Base-by-base conservation (phyloP, 2,113 vertebrate species). In the Hippocampus zosterae region DNA sequence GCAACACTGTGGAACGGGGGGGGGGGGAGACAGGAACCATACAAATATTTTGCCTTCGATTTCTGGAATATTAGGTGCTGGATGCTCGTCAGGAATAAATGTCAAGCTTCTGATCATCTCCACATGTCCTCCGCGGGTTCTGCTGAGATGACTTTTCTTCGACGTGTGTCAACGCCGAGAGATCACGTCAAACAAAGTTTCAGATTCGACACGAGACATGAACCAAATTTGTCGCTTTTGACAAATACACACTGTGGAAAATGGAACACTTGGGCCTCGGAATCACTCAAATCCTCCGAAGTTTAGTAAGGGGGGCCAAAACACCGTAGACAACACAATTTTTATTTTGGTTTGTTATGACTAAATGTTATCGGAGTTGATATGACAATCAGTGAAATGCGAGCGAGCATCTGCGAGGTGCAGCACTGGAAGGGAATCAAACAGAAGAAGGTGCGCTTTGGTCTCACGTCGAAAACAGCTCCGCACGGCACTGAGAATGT, bases 121-220 rank as follows among this genome's bases (percentile, higher is more conserved):
- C 63, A 65, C 63, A 46, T 65, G 63, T 65, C 63, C 13, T 46
- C 6, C 3, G 2, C 23, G 15, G 61, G 11, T 65, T 65, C 23
- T 65, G 63, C 63, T 65, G 63, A 65, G n/a, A 27, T 46, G 42
- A 65, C 63, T 16, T 46, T 65, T 65, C 42, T 65, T 65, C 41
- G 1, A 27, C 18, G 8, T 13, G 63, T 18, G 63, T 65, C 63
- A 46, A 23, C 62, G 19, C 21, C 13, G 19, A 41, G 19, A 23
- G 40, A 37, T n/a, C 41, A 25, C 61, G 40, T 64, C 37, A 40
- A 64, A 64, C 12, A 15, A 7, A 13, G 61, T 44, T 64, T 64
- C 61, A 42, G 13, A 64, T 64, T 64, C 61, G 10, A 64, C 41
- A 29, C 16, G 7, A 61, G 29, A 40, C 3, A 8, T 12, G 18